Conservation (phyloP, 2,797 vertebrate species). For the Myripristis murdjan region DNA sequence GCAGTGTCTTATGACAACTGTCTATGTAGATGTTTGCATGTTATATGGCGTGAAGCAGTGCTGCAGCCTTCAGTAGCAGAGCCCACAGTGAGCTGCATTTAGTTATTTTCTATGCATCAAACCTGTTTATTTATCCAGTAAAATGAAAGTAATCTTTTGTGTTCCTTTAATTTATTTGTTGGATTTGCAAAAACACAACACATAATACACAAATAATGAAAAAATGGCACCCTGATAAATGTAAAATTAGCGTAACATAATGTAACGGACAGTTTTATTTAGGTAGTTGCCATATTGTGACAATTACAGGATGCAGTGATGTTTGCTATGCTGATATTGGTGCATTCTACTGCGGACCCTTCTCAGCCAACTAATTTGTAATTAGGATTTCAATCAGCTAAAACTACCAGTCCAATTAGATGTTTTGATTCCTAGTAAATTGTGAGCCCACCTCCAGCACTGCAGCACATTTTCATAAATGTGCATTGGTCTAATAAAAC, state of each 20-base stretch:
- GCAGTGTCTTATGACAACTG: too few species aligned
- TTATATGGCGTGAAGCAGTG: too few species aligned
- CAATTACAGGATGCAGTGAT: constrained; percentile 50
- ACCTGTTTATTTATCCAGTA: constrained; percentile 7
- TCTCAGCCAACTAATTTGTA: constrained; percentile 43
- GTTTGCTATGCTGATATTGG: constrained; percentile 52
- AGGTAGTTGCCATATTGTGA: constrained; percentile 34
- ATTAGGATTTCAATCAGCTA: constrained; percentile 42
- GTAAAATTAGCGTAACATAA: constrained; percentile 58
- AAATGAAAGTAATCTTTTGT: constrained; percentile 26
- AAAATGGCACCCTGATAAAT: constrained; percentile 42
- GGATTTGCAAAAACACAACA: constrained; percentile 29
- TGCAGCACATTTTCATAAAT: constrained; percentile 1
- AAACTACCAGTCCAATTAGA: constrained; percentile 1
- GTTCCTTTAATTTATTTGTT: constrained; percentile 32
- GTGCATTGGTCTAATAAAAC: constrained; percentile 2
- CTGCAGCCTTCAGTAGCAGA: background rate
- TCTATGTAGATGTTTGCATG: too few species aligned
- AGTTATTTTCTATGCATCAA: background rate
- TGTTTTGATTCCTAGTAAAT: constrained; percentile 1
- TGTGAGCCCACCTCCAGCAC: background rate
- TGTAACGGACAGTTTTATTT: constrained; percentile 55
- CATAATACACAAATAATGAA: constrained; percentile 14
- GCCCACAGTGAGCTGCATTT: constrained; percentile 2
- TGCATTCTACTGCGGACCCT: constrained; percentile 28